Evolutionary conservation across 2,888 invertebrate species (phyloP), one percentile per base, ranked within the genome.

Genomic region (Brenthis ino): DNA sequence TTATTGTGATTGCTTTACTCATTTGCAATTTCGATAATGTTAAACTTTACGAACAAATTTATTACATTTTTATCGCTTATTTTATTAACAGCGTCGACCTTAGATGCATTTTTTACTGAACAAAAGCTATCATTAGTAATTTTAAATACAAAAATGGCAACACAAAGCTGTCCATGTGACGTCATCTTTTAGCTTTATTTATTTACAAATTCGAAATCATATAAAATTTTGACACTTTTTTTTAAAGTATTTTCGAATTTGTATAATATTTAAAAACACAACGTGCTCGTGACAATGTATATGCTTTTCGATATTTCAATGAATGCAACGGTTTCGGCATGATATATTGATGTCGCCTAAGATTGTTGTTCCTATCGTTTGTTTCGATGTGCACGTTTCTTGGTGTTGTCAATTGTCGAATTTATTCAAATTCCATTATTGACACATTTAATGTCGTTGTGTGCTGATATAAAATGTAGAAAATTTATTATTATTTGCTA

Each of bases 311-410:
- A 28, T 63, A 51, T 43, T 37, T 16, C 13, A 33, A 14, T 51
- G 55, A 51, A 50, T 67, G 56, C 61, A 28, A 43, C n/a, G 50
- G 43, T 60, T 56, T 43, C 56, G 28, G 67, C 67, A 67, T 67
- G 67, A 56, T 14, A 43, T 66, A 43, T 48, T 24, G 37, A 50
- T 6, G 24, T 61, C 56, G 61, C n/a, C 13, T 37, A 57, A 20
- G 33, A 50, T 16, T 64, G 13, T 28, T 56, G 13, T 50, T 57
- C 48, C 16, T 16, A 37, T 14, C 20, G 61, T 63, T 51, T 20
- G 53, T 63, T 20, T 63, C 53, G 12, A 63, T 43, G 20, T 63
- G 63, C 63, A 53, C 53, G 63, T 63, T 53, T 63, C 14, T 53
- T 53, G 14, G 13, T 53, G 20, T 51, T 54, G 20, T 43, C 54